Conservation (phyloP, 2,113 vertebrate species). For the Canis aureus region DNA sequence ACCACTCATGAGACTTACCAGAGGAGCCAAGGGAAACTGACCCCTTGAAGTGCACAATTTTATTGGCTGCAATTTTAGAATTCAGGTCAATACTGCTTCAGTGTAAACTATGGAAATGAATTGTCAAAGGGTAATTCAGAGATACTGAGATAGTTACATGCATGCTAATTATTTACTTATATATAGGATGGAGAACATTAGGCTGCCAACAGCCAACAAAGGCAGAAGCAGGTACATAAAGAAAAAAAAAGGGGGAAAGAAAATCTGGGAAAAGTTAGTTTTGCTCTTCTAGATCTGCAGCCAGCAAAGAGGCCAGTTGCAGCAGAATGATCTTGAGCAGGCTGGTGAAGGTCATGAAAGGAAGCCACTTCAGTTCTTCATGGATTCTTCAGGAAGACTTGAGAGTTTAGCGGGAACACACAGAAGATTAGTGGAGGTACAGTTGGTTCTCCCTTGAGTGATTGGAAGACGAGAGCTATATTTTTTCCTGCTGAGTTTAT, state of each 20-base stretch:
- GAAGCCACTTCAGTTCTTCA: neutral
- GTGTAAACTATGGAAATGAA: neutral
- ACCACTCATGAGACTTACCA: neutral
- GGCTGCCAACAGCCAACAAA: neutral
- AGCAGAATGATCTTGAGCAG: neutral
- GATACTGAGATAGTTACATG: neutral
- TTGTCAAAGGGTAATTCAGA: neutral
- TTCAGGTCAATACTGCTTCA: neutral
- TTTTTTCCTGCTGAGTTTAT: neutral
- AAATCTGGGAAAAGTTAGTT: neutral
- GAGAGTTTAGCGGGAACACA: neutral
- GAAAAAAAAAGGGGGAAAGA: neutral
- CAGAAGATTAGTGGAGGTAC: neutral
- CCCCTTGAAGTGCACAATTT: neutral
- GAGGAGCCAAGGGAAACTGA: neutral
- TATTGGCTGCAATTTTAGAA: neutral
- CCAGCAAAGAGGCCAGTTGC: neutral
- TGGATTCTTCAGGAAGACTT: neutral
- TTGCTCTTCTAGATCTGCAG: neutral
- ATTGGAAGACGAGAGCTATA: neutral
- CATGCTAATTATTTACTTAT: neutral
- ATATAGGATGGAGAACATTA: neutral
- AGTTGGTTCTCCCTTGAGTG: neutral
- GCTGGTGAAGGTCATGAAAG: neutral
- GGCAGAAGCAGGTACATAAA: neutral